phyloP scores from a whole-genome alignment of 1,140 invertebrate genomes.

The Papilio polyxenes region DNA sequence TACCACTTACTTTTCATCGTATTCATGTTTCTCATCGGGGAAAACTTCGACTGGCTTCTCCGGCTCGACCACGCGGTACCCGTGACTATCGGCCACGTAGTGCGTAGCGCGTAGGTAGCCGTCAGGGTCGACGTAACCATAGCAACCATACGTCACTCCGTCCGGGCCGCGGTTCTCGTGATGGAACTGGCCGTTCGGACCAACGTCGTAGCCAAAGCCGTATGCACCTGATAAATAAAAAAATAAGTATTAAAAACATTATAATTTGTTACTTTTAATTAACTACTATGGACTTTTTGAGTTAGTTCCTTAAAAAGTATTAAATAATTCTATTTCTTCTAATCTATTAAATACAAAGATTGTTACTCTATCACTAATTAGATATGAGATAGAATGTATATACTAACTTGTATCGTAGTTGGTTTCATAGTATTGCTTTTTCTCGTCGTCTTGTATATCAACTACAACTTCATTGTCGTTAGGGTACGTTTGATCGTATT shows the following conservation, averaged over 20 bases:
- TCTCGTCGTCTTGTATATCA: constrained; percentile 84
- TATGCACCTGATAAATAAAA: constrained; percentile 82
- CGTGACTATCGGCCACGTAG: constrained; percentile 89
- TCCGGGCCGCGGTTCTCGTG: constrained; percentile 87
- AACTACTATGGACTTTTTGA: neutral
- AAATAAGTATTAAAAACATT: neutral
- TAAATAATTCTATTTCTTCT: too few relatives aligned
- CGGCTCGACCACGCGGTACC: constrained; percentile 86
- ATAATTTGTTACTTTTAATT: neutral
- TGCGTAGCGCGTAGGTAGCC: constrained; percentile 85
- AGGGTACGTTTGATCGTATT: constrained; percentile 43
- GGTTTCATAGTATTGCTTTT: constrained; percentile 86
- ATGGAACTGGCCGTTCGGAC: constrained; percentile 88
- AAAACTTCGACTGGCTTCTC: constrained; percentile 86
- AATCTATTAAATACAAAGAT: too few relatives aligned
- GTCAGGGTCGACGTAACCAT: constrained; percentile 87
- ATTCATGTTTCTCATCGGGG: constrained; percentile 75
- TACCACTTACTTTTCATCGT: constrained; percentile 68
- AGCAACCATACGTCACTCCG: constrained; percentile 89
- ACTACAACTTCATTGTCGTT: constrained; percentile 81
- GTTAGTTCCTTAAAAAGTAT: too few relatives aligned
- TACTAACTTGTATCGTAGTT: constrained; percentile 86
- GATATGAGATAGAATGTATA: constrained; percentile 30
- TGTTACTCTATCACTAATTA: neutral
- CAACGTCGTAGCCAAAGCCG: constrained; percentile 87